Evolutionary conservation across 1,140 invertebrate genomes (phyloP), one percentile per base, ranked within the genome.

Genomic region (Mizuhopecten yessoensis): DNA sequence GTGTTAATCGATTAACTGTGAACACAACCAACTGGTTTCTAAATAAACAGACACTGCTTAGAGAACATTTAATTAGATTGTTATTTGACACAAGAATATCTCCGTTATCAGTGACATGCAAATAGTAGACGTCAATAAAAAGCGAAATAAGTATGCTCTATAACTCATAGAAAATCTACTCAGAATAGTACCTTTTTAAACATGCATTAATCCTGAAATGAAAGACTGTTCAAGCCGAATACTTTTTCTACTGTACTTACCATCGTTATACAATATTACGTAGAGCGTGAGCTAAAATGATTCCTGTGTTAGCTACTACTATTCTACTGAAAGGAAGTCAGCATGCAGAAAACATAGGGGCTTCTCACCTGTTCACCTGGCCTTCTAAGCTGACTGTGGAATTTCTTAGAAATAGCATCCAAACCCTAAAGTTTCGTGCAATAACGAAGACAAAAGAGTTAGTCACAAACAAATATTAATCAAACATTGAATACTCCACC

Each of bases 361-460:
- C 23, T 29, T 29, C 57, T 75, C 57, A 75, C 57, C 57, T 75
- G 57, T 29, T 75, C 57, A 75, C 57, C 57, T n/a, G 57, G 57
- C 57, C 57, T 23, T n/a, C 57, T 75, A 75, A 75, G 57, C 17
- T 75, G 57, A 29, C 57, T 75, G 57, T 75, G 57, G 57, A 75
- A 75, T 75, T 75, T 75, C 57, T 75, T n/a, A 75, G 57, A 75
- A 75, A 75, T 75, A 75, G 57, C 57, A n/a, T 75, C 57, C 57
- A 75, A 75, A 9, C 57, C 57, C 57, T 75, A 75, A 29, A 75
- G 57, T 75, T 5, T 75, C n/a, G 11, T 29, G 11, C 29, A n/a
- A 29, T 75, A 49, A 75, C 57, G 57, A 75, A 75, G 57, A 75
- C 57, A 75, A 75, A 75, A 29, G n/a, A n/a, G 57, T 75, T 75